A percentile compares a stretch with the other conserved stretches of the same genome.
These are phyloP conservation scores for Ophthalmolycus amberensis DNA, from an alignment of 2,113 vertebrate genomes.

Conservation along the genomic window DNA sequence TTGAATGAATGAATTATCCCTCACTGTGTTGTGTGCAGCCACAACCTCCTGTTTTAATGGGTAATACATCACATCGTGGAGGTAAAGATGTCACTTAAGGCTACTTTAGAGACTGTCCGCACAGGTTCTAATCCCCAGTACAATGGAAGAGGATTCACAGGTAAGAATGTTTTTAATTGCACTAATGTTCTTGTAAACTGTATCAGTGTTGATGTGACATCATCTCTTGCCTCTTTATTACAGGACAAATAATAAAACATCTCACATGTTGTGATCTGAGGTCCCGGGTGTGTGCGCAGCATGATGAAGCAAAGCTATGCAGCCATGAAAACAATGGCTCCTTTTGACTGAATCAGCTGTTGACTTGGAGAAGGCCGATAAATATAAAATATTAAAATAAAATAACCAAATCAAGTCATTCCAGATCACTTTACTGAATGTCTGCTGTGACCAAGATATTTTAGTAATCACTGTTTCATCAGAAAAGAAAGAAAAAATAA, in stretches of 20 bases:
- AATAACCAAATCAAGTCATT: conserved; percentile 42
- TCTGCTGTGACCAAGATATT: conserved; percentile 9
- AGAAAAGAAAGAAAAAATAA: neutral
- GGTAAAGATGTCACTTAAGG: neutral
- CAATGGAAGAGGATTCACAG: neutral
- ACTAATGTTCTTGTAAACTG: neutral
- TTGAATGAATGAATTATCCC: conserved; percentile 7
- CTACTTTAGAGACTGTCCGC: neutral
- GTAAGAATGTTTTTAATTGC: neutral
- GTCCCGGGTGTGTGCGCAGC: neutral
- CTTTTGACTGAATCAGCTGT: conserved; percentile 53
- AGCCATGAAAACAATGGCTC: conserved; percentile 43
- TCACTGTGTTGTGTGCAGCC: neutral
- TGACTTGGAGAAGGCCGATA: conserved; percentile 19
- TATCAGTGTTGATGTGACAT: conserved; percentile 8
- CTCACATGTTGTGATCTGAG: conserved; percentile 48
- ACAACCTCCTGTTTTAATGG: conserved; percentile 14
- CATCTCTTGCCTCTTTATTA: conserved; percentile 29
- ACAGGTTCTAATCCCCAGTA: neutral
- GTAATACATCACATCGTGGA: neutral
- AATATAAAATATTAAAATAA: conserved; percentile 35
- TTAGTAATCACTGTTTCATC: conserved; percentile 1
- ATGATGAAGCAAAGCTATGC: conserved; percentile 28
- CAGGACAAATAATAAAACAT: conserved; percentile 34
- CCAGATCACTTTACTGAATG: conserved; percentile 1